These are phyloP conservation scores for Desmophyllum pertusum DNA, from an alignment of 92 coral and sea anemone species.

Conservation along the genomic window DNA sequence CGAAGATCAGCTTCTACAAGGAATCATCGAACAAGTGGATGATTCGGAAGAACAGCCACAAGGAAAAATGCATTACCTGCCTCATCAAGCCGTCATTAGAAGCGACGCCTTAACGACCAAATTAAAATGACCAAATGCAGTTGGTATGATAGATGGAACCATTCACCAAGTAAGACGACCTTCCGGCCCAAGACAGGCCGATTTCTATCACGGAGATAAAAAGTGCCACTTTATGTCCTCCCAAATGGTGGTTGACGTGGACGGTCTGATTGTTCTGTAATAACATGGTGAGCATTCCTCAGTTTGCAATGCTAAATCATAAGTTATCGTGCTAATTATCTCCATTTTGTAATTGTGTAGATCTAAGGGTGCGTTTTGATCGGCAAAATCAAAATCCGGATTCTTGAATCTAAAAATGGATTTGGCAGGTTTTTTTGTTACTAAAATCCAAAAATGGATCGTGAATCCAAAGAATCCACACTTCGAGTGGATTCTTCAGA, in stretches of 20 bases:
- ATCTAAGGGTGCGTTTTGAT: too few relatives aligned
- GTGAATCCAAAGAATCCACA: too few relatives aligned
- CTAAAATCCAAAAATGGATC: too few relatives aligned
- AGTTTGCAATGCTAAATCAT: too few relatives aligned
- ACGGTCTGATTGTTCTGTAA: conserved; percentile 30
- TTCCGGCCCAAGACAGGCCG: conserved; percentile 37
- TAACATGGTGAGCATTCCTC: conserved; percentile 10
- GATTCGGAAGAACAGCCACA: conserved; percentile 26
- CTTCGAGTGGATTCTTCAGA: too few relatives aligned
- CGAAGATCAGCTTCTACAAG: conserved; percentile 41
- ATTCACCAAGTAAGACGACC: conserved; percentile 37
- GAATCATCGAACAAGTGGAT: conserved; percentile 46
- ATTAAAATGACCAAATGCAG: too few relatives aligned
- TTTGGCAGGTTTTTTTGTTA: too few relatives aligned
- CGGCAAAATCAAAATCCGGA: too few relatives aligned
- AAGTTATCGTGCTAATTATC: too few relatives aligned
- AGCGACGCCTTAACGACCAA: conserved; percentile 53
- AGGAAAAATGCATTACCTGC: conserved; percentile 56
- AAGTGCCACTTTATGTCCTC: conserved; percentile 46
- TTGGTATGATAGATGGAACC: conserved; percentile 47
- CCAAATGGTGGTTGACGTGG: conserved; percentile 42
- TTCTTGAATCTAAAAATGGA: too few relatives aligned
- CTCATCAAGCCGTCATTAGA: conserved; percentile 60
- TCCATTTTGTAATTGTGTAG: too few relatives aligned
- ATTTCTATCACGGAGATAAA: conserved; percentile 47